Base-by-base conservation (phyloP, 2,888 invertebrate genomes). In the Hypomecis atomaria region DNA sequence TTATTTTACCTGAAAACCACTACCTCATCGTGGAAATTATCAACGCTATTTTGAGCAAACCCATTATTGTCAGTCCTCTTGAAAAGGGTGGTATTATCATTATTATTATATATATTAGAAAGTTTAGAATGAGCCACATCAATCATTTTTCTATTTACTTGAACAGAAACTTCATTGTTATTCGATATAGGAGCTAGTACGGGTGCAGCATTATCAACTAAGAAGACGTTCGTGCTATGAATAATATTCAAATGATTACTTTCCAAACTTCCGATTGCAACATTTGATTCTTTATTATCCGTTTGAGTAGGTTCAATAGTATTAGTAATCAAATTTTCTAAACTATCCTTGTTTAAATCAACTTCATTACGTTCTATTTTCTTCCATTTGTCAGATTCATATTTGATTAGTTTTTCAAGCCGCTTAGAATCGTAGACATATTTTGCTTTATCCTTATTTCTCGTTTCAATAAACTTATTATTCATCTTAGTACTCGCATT, bases 401-500 rank as follows among this genome's bases (percentile, higher is more conserved):
- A 78, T 80, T 56, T 77, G 72, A 76, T 81, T 55, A 0, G 47
- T 43, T 34, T 33, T 49, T 11, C 10, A 13, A 11, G 8, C 50
- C 9, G 48, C 10, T 42, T 53, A 42, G 36, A 37, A 34, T 34
- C 33, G 5, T 44, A 37, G 8, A 13, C 36, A 13, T 45, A 33
- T 43, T 13, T 7, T 50, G 4, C 9, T n/a, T 38, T 54, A 44
- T 56, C 33, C 11, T 56, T 56, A 8, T 45, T 47, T 3, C 47
- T n/a, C 75, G 81, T 86, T 86, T 88, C 87, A 72, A 81, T 78
- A 64, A 73, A 77, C 79, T 86, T 76, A 64, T 78, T 70, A 84
- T 87, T 81, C 79, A 79, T 62, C 57, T 33, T 76, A 13, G n/a
- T 56, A 11, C 37, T 43, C n/a, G n/a, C 7, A n/a, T 54, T 54